Conservation (phyloP, 2,888 invertebrate species). For the Drosophila anceps region DNA sequence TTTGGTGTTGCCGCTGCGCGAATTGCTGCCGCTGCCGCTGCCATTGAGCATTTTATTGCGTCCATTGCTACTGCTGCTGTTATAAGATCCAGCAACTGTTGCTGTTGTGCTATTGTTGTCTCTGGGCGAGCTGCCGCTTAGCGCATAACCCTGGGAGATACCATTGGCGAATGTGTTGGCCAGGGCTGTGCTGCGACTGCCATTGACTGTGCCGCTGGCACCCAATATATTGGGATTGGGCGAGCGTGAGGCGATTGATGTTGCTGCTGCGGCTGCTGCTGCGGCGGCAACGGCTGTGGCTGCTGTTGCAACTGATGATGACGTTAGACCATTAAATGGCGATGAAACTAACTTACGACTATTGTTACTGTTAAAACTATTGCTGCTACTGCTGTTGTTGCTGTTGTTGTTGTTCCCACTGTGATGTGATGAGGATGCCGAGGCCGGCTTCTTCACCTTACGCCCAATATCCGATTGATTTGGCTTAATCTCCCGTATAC, state of each 20-base stretch:
- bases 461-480: constrained; percentile 95
- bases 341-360: constrained; percentile 83
- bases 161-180: constrained; percentile 83
- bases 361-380: constrained; percentile 83
- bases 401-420: constrained; percentile 60
- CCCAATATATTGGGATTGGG: constrained; percentile 81
- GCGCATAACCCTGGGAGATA: constrained; percentile 78
- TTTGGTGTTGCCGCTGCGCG: constrained; percentile 59
- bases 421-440: constrained; percentile 51
- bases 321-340: constrained; percentile 74
- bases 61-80: constrained; percentile 39
- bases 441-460: constrained; percentile 90
- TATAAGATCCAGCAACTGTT: constrained; percentile 7
- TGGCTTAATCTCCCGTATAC: constrained; percentile 97
- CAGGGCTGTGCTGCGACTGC: constrained; percentile 61
- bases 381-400: constrained; percentile 72
- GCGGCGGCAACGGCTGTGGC: constrained; percentile 36
- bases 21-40: constrained; percentile 50
- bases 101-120: constrained; percentile 42
- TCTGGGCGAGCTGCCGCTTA: constrained; percentile 71
- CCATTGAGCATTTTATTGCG: constrained; percentile 66
- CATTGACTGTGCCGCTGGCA: constrained; percentile 77
- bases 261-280: constrained; percentile 42
- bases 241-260: constrained; percentile 75
- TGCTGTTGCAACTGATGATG: constrained; percentile 52